phyloP scores from a whole-genome alignment of 2,797 vertebrate species.

The Sebastolobus altivelis region DNA sequence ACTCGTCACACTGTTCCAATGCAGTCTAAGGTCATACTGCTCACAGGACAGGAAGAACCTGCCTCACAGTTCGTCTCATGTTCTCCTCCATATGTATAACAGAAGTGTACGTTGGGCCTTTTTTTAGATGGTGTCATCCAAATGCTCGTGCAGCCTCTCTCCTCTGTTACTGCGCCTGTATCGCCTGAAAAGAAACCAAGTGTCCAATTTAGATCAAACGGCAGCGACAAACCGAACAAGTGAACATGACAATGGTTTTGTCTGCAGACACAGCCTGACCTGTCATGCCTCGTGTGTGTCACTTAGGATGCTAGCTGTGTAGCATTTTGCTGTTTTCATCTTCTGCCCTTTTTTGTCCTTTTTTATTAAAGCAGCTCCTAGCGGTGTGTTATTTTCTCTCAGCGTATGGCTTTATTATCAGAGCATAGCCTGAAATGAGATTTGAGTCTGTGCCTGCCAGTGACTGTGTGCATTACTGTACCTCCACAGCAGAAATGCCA shows the following conservation, averaged over 20 bases:
- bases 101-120: constrained; percentile 4
- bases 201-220: constrained; percentile 49
- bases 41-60: constrained; percentile 47
- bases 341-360: constrained; percentile 3
- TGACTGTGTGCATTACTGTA: constrained; percentile 59
- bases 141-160: constrained; percentile 74
- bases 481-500: constrained; percentile 83
- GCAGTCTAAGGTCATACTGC: constrained; percentile 56
- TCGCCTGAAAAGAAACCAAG: constrained; percentile 73
- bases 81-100: constrained; percentile 25
- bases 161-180: constrained; percentile 48
- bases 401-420: constrained; percentile 41
- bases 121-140: constrained; percentile 71
- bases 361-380: constrained; percentile 7
- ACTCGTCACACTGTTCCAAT: constrained; percentile 62
- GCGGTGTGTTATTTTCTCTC: constrained; percentile 32
- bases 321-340: constrained; percentile 34
- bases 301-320: constrained; percentile 16
- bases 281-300: constrained; percentile 44
- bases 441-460: constrained; percentile 39
- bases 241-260: constrained; percentile 50
- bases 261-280: constrained; percentile 45
- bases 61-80: constrained; percentile 26
- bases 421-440: constrained; percentile 60
- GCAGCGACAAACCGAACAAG: constrained; percentile 26